A percentile compares a stretch with the other conserved stretches of the same genome.
Conservation (phyloP, 2,888 invertebrate species). For the Luperina testacea region DNA sequence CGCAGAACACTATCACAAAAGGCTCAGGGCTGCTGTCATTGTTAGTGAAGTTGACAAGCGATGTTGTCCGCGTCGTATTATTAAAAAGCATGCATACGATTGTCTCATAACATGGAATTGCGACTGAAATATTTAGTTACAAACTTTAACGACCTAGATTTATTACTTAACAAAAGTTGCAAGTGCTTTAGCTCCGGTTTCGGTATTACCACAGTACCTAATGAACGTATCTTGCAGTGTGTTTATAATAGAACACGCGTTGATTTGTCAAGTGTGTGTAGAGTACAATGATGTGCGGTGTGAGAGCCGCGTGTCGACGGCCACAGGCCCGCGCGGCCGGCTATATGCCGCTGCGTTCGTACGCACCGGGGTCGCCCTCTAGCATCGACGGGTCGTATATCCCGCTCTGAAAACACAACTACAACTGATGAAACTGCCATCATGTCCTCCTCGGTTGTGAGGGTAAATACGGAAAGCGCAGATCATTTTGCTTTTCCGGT, state of each 20-base stretch:
- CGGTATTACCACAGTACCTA: neutral
- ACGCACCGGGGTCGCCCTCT: constrained; percentile 55
- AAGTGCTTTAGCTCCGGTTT: constrained; percentile 2
- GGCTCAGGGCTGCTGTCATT: neutral
- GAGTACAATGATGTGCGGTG: neutral
- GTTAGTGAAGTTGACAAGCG: neutral
- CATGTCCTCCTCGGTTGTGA: neutral
- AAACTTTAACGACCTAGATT: neutral
- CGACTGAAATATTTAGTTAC: constrained; percentile 2
- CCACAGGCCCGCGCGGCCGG: constrained; percentile 5
- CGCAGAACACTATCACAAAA: neutral
- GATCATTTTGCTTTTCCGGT: neutral
- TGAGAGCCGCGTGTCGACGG: neutral
- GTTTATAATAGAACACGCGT: neutral
- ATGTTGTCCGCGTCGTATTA: neutral
- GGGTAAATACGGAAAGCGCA: neutral
- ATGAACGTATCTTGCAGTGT: neutral
- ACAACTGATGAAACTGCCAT: neutral
- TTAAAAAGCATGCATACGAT: neutral
- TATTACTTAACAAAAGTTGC: neutral
- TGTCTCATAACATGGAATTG: neutral
- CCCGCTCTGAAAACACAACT: constrained; percentile 68
- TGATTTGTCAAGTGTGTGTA: constrained; percentile 10
- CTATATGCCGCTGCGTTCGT: constrained; percentile 75
- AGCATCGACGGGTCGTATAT: constrained; percentile 73